Evolutionary conservation across 2,113 vertebrate species (phyloP).

Genomic region (Chamaea fasciata): DNA sequence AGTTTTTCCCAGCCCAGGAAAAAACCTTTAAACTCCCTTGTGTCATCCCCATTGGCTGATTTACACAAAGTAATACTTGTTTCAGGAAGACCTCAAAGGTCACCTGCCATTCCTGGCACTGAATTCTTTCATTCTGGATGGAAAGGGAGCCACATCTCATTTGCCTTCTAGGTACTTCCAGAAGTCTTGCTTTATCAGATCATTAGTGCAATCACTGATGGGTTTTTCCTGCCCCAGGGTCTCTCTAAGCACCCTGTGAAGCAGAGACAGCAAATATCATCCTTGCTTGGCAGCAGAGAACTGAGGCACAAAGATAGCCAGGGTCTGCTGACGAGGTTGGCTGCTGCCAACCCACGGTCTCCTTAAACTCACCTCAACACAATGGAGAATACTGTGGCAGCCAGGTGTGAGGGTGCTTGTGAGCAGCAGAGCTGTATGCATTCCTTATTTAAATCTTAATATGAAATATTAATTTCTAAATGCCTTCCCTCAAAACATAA

Average conservation of each 20-base stretch:
- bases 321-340: not conserved
- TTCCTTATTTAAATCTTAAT: conserved; percentile 40
- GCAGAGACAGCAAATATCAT: not conserved
- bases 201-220: not conserved
- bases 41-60: not conserved
- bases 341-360: not conserved
- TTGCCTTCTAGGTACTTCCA: not conserved
- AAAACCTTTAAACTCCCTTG: not conserved
- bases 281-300: not conserved
- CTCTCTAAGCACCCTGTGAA: not conserved
- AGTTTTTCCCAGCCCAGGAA: not conserved
- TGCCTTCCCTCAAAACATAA: conserved; percentile 59
- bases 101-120: not conserved
- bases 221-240: not conserved
- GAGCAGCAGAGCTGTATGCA: not conserved
- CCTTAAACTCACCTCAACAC: not conserved
- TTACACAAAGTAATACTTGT: not conserved
- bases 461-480: conserved; percentile 68
- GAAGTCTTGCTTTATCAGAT: not conserved
- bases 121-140: not conserved
- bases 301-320: not conserved
- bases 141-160: not conserved
- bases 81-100: not conserved
- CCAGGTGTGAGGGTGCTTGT: not conserved
- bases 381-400: not conserved